Evolutionary conservation across 2,888 invertebrate species (phyloP).

Genomic region (Oscheius sp.): DNA sequence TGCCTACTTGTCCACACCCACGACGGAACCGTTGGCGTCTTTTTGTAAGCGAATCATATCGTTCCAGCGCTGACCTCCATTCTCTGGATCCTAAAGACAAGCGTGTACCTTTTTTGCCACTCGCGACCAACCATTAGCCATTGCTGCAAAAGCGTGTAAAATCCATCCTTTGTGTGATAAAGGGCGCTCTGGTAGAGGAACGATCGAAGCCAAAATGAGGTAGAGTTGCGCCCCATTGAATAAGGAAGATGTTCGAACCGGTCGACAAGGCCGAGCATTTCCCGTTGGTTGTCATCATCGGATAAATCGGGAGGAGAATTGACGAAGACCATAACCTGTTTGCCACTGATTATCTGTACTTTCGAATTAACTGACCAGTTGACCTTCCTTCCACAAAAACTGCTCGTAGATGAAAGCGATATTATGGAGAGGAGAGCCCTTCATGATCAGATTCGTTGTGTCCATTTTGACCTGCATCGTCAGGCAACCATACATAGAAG

Average conservation of each 20-base stretch:
- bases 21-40: conserved; percentile 42
- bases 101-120: conserved; percentile 8
- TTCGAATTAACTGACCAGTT: conserved; percentile 43
- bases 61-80: conserved; percentile 62
- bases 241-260: conserved; percentile 62
- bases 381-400: conserved; percentile 63
- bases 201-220: conserved; percentile 63
- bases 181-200: conserved; percentile 56
- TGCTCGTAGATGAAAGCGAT: conserved; percentile 60
- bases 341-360: neutral
- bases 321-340: conserved; percentile 58
- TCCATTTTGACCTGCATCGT: conserved; percentile 63
- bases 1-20: conserved; percentile 44
- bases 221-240: conserved; percentile 66
- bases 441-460: conserved; percentile 62
- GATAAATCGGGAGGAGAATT: conserved; percentile 60
- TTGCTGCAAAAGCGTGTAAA: conserved; percentile 54
- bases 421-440: conserved; percentile 55
- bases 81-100: conserved; percentile 53
- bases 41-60: conserved; percentile 59
- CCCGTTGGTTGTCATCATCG: conserved; percentile 44
- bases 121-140: conserved; percentile 48
- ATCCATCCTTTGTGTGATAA: conserved; percentile 49
- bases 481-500: conserved; percentile 53
- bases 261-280: conserved; percentile 54